Evolutionary conservation across 2,113 vertebrate species (phyloP).

Genomic region (Oryzias melastigma): DNA sequence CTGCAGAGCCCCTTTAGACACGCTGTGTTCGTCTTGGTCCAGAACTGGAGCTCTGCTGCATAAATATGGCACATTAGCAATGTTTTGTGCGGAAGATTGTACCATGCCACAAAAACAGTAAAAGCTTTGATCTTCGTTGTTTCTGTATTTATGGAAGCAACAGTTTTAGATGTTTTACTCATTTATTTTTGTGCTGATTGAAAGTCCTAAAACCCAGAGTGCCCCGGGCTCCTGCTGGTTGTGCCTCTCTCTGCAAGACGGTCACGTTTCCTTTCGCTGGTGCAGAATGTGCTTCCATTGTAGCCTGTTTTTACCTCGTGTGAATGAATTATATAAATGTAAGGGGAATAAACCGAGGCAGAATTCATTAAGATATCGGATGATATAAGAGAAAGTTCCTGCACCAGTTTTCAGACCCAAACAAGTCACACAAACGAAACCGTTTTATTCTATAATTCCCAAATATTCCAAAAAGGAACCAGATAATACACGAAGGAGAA

Average conservation of each 20-base stretch:
- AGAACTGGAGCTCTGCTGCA: neutral
- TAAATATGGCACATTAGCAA: neutral
- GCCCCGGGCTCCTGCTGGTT: neutral
- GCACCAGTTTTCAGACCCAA: slow-evolving; percentile 11
- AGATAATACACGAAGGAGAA: no score
- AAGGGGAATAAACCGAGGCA: slow-evolving; percentile 43
- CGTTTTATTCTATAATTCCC: no score
- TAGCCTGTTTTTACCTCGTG: neutral
- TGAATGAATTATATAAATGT: slow-evolving; percentile 37
- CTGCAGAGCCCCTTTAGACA: neutral
- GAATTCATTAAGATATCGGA: slow-evolving; percentile 34
- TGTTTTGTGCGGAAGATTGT: neutral
- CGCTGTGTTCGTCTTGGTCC: neutral
- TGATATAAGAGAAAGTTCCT: slow-evolving; percentile 26
- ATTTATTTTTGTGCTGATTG: neutral
- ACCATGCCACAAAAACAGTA: neutral
- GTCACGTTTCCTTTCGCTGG: neutral
- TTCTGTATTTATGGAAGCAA: neutral
- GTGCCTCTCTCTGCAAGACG: neutral
- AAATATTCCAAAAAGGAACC: no score
- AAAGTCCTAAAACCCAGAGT: neutral
- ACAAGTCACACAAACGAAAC: no score
- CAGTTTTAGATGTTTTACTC: neutral
- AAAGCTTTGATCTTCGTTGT: neutral
- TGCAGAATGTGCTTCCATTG: neutral